phyloP scores from a whole-genome alignment of 2,113 vertebrate species.

The Macquaria ambigua region DNA sequence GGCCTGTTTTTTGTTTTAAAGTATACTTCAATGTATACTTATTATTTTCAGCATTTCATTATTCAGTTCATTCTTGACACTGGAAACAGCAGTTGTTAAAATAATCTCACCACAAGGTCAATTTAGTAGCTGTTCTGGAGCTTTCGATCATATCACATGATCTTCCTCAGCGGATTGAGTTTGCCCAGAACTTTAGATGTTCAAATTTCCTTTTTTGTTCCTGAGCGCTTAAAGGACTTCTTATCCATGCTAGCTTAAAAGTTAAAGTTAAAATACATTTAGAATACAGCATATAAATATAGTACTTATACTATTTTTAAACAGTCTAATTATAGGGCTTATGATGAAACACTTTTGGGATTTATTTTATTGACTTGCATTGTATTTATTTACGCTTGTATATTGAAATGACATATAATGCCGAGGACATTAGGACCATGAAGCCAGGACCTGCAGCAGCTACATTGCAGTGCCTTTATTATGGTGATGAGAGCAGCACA shows the following conservation, averaged over 20 bases:
- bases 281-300: background rate
- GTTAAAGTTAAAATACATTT: background rate
- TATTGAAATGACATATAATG: too few relatives aligned
- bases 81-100: background rate
- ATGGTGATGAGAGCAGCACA: slow-evolving; percentile 59
- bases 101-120: background rate
- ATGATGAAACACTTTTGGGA: background rate
- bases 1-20: too few relatives aligned
- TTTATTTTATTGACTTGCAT: background rate
- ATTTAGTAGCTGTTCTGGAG: background rate
- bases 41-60: too few relatives aligned
- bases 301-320: background rate
- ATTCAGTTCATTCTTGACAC: background rate
- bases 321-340: background rate
- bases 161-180: background rate
- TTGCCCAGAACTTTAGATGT: background rate
- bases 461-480: slow-evolving; percentile 51
- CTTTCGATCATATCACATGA: background rate
- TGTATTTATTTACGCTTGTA: background rate
- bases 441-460: background rate
- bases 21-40: too few relatives aligned
- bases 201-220: background rate
- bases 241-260: background rate
- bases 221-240: background rate
- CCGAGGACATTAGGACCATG: slow-evolving; percentile 75